These are phyloP conservation scores for Colius striatus DNA, from an alignment of 2,113 vertebrate species.

Conservation along the genomic window DNA sequence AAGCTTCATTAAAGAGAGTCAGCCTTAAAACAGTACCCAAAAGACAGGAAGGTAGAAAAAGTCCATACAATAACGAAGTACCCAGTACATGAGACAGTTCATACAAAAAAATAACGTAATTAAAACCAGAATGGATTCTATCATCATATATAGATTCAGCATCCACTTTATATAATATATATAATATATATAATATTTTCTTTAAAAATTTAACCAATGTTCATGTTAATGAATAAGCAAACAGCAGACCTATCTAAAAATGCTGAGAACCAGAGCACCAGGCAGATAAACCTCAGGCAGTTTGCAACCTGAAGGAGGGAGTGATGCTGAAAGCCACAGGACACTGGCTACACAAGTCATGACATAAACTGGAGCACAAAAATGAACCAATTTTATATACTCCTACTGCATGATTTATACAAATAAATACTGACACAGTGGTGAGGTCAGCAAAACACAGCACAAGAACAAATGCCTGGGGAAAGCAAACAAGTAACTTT, in stretches of 20 bases:
- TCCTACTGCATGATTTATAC: not conserved
- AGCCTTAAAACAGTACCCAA: not conserved
- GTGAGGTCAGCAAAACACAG: not conserved
- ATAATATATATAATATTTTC: not conserved
- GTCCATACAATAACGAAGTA: not conserved
- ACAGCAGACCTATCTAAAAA: not conserved
- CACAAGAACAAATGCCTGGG: not conserved
- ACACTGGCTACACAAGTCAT: not conserved
- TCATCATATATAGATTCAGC: not conserved
- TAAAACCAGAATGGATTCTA: not conserved
- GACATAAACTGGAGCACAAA: not conserved
- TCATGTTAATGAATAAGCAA: not conserved
- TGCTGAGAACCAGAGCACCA: not conserved
- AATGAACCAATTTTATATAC: not conserved
- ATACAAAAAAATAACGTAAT: not conserved
- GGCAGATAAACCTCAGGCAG: not conserved
- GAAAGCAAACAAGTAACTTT: not conserved
- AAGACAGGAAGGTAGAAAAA: not conserved
- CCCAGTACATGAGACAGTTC: not conserved
- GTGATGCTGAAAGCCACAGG: not conserved
- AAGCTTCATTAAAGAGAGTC: not conserved
- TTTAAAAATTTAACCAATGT: not conserved
- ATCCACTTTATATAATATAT: not conserved
- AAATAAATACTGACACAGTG: not conserved
- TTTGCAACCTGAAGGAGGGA: fast-evolving